phyloP scores from a whole-genome alignment of 2,113 vertebrate species.

The Stigmatopora argus region DNA sequence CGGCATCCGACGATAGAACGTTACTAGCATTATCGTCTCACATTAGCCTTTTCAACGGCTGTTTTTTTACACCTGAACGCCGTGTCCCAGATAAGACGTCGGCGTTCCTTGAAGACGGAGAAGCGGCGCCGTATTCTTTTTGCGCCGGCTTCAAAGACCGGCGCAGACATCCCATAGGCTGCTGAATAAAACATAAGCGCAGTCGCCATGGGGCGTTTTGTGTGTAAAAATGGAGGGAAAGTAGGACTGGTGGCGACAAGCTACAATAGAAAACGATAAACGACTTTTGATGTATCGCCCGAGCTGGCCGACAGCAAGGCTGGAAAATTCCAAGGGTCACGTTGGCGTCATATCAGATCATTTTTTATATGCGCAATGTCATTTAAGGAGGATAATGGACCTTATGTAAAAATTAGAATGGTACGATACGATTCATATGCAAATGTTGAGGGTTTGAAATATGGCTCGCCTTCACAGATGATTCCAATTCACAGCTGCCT shows the following conservation, averaged over 20 bases:
- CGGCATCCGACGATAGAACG: too few species aligned
- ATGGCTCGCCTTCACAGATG: conserved; percentile 53
- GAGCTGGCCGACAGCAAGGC: conserved; percentile 47
- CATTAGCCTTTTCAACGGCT: neutral
- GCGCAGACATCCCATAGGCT: conserved; percentile 55
- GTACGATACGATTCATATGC: conserved; percentile 22
- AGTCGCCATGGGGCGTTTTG: conserved; percentile 39
- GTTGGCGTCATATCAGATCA: conserved; percentile 16
- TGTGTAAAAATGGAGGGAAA: conserved; percentile 9
- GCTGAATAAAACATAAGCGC: conserved; percentile 73
- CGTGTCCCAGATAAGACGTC: conserved; percentile 40
- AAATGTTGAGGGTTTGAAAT: conserved; percentile 47
- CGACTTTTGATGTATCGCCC: conserved; percentile 59
- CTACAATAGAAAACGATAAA: conserved; percentile 47
- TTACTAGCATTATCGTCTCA: neutral
- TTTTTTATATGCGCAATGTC: neutral
- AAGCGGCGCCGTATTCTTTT: conserved; percentile 48
- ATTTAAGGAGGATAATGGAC: neutral
- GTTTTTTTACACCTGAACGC: conserved; percentile 42
- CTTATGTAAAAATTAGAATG: conserved; percentile 30
- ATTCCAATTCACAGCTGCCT: conserved; percentile 20
- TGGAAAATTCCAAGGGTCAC: conserved; percentile 33
- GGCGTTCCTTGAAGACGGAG: conserved; percentile 49
- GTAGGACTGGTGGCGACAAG: conserved; percentile 40
- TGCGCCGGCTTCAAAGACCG: conserved; percentile 64